Base-by-base conservation (phyloP, 2,888 invertebrate species). In the Hydropsyche betteni region DNA sequence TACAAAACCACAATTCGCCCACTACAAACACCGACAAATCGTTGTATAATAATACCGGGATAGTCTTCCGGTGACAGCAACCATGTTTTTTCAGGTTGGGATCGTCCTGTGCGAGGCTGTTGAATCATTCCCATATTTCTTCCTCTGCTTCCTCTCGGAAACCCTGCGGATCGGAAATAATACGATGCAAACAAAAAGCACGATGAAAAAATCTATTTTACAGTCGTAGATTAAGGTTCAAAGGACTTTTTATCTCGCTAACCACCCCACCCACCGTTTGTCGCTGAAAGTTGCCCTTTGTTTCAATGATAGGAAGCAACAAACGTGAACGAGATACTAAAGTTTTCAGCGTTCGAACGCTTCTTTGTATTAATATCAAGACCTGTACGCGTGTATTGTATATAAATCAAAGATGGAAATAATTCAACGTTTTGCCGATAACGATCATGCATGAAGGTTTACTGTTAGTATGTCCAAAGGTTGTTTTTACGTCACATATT, bases 11-110 rank as follows among this genome's bases (percentile, higher is more conserved):
- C 24, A 24, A 24, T 24, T 24, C 24, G 24, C 24, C 24, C 24
- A 24, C 24, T 24, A 24, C 24, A 24, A 24, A 24, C 24, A 24
- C 24, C 24, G 24, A 24, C 53, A 61, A 61, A 10, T 61, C 16
- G 33, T 24, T 24, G 5, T 14, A 24, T 61, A 16, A 14, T 24
- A 24, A 5, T 38, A 72, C 72, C 72, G 4, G 72, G 34, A 38
- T 36, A 58, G 6, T 72, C 58, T 72, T 72, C 58, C n/a, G 72
- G 58, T 14, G 55, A 38, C 24, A 58, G n/a, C 7, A 51, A 34
- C 72, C 72, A 72, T 14, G 72, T 58, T 50, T 52, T 72, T 38
- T 50, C 72, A 5, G 58, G 55, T 61, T 72, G 72, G 24, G 72
- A 72, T 72, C 72, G n/a, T n/a, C 72, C 72, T 4, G 58, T 58